Conservation (phyloP, 2,888 invertebrate genomes). For the Campoletis raptor region DNA sequence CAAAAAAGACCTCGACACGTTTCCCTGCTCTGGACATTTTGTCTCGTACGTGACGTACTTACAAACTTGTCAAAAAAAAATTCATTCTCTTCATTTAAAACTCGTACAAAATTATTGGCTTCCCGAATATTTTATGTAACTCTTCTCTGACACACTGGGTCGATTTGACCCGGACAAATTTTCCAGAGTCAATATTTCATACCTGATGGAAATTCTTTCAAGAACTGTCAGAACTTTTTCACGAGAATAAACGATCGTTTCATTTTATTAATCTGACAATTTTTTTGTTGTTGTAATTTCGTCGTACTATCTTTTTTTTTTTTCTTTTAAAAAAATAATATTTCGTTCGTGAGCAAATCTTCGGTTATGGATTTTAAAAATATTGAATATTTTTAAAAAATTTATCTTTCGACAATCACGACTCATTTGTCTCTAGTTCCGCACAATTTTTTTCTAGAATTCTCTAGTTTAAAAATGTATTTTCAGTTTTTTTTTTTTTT, state of each 20-base stretch:
- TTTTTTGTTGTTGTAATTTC: too few relatives aligned
- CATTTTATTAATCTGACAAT: too few relatives aligned
- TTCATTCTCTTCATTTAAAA: neutral
- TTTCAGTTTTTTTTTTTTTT: neutral
- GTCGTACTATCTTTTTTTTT: too few relatives aligned
- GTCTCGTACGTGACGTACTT: neutral
- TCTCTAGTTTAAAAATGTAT: neutral
- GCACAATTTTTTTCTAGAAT: neutral
- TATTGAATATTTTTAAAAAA: too few relatives aligned
- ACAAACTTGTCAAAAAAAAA: neutral
- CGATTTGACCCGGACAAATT: neutral
- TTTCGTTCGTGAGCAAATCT: too few relatives aligned
- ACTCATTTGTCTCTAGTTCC: neutral
- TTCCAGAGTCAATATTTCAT: neutral
- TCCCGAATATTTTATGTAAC: neutral
- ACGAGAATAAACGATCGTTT: too few relatives aligned
- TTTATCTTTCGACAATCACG: too few relatives aligned
- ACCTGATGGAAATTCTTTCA: neutral
- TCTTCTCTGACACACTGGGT: neutral
- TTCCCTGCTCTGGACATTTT: neutral
- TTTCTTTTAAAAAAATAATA: too few relatives aligned
- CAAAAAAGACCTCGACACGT: slow-evolving; percentile 17
- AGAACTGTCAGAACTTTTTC: too few relatives aligned
- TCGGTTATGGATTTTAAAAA: too few relatives aligned
- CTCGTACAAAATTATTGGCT: neutral